Conservation (phyloP, 1,140 invertebrate genomes). For the Aphidius ervi region DNA sequence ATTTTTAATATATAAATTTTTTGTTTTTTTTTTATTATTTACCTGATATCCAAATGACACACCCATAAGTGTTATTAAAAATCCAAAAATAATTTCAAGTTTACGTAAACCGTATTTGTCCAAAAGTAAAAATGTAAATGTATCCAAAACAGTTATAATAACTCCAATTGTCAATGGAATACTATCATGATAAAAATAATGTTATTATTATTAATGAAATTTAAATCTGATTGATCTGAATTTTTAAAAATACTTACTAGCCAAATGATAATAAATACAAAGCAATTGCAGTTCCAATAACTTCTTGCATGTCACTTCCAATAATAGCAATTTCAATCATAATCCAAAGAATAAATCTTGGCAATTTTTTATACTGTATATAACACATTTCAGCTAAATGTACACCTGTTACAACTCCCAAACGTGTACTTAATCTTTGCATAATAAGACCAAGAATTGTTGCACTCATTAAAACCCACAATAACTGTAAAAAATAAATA, state of each 20-base stretch:
- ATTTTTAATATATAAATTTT: slow-evolving; percentile 58
- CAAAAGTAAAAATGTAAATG: slow-evolving; percentile 88
- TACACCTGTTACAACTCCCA: slow-evolving; percentile 80
- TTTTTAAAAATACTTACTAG: slow-evolving; percentile 58
- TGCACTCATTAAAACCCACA: slow-evolving; percentile 84
- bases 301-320: slow-evolving; percentile 91
- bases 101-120: slow-evolving; percentile 92
- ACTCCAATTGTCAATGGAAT: slow-evolving; percentile 84
- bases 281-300: slow-evolving; percentile 88
- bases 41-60: slow-evolving; percentile 82
- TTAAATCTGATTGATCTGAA: neutral
- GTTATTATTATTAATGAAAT: neutral
- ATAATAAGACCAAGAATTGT: slow-evolving; percentile 83
- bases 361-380: slow-evolving; percentile 72
- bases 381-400: slow-evolving; percentile 84
- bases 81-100: slow-evolving; percentile 81
- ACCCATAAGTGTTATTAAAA: slow-evolving; percentile 83
- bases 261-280: slow-evolving; percentile 83
- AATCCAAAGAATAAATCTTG: slow-evolving; percentile 80
- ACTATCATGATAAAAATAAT: slow-evolving; percentile 52
- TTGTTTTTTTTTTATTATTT: slow-evolving; percentile 6
- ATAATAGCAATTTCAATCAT: slow-evolving; percentile 95
- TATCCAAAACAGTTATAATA: slow-evolving; percentile 83
- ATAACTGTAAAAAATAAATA: slow-evolving; percentile 54
- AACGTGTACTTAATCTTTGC: slow-evolving; percentile 77